These are phyloP conservation scores for Cataglyphis livida DNA, from an alignment of 2,888 invertebrate genomes.

Conservation along the genomic window DNA sequence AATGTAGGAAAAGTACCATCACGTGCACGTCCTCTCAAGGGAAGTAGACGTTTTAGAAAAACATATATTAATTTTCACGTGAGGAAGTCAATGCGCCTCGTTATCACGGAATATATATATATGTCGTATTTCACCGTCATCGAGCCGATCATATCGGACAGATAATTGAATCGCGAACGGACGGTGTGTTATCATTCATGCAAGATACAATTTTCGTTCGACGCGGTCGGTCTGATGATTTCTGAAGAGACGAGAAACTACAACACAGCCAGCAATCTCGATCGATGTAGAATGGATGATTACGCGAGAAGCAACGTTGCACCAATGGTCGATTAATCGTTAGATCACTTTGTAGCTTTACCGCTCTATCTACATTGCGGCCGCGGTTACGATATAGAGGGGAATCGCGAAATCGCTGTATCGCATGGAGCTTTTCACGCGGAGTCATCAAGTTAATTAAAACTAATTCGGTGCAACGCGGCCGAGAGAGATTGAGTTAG, in stretches of 20 bases:
- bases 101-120: neutral
- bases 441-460: neutral
- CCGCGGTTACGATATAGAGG: neutral
- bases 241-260: constrained; percentile 14
- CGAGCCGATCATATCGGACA: neutral
- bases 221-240: constrained; percentile 57
- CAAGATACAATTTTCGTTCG: constrained; percentile 8
- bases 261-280: constrained; percentile 6
- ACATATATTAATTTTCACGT: constrained; percentile 18
- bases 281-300: constrained; percentile 29
- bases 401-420: neutral
- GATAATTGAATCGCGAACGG: constrained; percentile 19
- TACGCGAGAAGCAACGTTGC: neutral
- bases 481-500: neutral
- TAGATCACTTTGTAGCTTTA: constrained; percentile 12
- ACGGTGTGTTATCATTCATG: neutral
- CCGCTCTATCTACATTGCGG: neutral
- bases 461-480: neutral
- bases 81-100: constrained; percentile 15
- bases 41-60: constrained; percentile 34
- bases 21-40: constrained; percentile 29
- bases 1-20: neutral
- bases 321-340: neutral
- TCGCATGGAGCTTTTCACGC: neutral
- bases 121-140: constrained; percentile 20